Conservation (phyloP, 2,797 vertebrate species). For the Periparus ater region DNA sequence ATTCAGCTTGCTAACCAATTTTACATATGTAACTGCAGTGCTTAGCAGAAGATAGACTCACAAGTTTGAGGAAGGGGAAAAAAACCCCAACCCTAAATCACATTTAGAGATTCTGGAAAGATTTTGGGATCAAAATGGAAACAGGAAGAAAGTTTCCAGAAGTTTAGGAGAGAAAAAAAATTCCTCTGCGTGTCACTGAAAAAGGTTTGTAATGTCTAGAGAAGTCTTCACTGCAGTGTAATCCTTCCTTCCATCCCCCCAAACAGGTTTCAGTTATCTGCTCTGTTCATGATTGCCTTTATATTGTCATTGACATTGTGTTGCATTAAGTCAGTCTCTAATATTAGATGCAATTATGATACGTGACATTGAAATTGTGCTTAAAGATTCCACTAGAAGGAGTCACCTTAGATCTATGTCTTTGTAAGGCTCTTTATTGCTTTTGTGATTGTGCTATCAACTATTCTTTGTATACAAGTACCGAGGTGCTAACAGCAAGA, state of each 20-base stretch:
- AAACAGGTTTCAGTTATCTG: not conserved
- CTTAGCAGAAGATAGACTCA: not conserved
- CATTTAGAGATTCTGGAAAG: not conserved
- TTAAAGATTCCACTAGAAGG: constrained; percentile 25
- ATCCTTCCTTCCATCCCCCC: not conserved
- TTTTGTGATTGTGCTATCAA: constrained; percentile 52
- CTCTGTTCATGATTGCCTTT: constrained; percentile 5
- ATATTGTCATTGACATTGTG: constrained; percentile 33
- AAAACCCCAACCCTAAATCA: not conserved
- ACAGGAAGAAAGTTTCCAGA: not conserved
- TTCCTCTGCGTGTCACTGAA: not conserved
- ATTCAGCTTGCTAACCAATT: not conserved
- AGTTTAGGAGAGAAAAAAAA: not conserved
- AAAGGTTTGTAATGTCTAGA: not conserved
- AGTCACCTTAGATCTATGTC: constrained; percentile 39
- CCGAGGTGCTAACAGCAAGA: not conserved
- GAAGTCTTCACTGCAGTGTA: not conserved
- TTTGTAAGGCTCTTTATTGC: constrained; percentile 38
- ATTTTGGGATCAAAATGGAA: not conserved
- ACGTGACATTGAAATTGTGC: not conserved
- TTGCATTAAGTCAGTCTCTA: constrained; percentile 36
- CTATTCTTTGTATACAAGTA: not conserved
- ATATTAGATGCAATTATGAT: constrained; percentile 66
- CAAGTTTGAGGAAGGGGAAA: not conserved
- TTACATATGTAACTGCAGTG: not conserved